A percentile compares a stretch with the other conserved stretches of the same genome.
Conservation (phyloP, 2,113 vertebrate genomes). For the Saiga tatarica region DNA sequence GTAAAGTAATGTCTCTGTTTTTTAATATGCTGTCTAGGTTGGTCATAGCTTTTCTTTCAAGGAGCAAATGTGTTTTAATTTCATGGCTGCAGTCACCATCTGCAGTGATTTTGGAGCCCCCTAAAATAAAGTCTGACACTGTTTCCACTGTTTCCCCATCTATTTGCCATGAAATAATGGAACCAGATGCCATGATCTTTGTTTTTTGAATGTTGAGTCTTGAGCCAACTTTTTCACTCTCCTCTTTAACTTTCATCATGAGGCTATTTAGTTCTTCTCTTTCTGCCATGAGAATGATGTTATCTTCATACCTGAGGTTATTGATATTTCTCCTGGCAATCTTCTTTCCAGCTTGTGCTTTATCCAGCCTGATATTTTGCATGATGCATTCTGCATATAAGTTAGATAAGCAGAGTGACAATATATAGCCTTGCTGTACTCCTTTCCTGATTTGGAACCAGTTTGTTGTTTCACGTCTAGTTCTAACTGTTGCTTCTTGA, state of each 20-base stretch:
- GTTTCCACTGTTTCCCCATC: not conserved
- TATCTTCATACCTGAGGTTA: not conserved
- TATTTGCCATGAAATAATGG: not conserved
- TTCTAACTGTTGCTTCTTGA: not conserved
- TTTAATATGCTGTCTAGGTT: not conserved
- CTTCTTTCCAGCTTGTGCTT: not conserved
- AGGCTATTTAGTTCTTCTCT: not conserved
- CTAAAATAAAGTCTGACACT: not conserved
- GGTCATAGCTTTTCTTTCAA: not conserved
- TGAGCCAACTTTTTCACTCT: not conserved
- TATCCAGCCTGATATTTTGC: rapidly evolving
- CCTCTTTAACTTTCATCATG: not conserved
- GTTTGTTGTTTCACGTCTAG: not conserved
- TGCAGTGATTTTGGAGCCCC: not conserved
- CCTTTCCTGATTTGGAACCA: not conserved
- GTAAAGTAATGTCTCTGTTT: not conserved
- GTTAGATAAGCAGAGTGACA: not conserved
- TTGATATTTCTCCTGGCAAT: not conserved
- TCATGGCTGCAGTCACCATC: not conserved
- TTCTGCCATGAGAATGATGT: not conserved
- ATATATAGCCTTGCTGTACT: not conserved
- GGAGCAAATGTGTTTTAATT: not conserved
- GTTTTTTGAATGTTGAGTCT: not conserved
- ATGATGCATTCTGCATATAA: not conserved
- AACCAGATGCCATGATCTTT: not conserved